Conservation (phyloP, 2,113 vertebrate species). For the Hemicordylus capensis region DNA sequence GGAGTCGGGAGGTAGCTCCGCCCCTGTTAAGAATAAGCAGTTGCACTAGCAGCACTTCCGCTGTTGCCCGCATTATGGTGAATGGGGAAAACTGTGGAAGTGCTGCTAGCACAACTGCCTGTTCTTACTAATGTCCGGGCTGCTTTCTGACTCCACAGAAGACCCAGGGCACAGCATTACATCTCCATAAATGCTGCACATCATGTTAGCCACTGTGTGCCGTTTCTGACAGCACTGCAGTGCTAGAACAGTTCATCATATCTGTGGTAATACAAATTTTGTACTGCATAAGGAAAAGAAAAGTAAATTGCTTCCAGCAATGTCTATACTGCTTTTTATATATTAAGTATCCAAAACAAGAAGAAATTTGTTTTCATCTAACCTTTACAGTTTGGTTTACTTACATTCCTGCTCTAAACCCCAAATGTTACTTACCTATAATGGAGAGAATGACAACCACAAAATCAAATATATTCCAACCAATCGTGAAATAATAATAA, state of each 20-base stretch:
- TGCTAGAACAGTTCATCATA: neutral
- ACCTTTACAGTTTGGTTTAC: neutral
- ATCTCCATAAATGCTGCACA: no score
- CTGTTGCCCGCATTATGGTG: no score
- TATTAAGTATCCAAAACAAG: neutral
- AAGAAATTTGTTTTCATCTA: neutral
- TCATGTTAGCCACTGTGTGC: no score
- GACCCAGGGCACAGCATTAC: no score
- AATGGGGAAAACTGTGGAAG: no score
- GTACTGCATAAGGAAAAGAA: neutral
- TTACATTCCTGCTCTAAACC: neutral
- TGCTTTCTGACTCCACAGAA: no score
- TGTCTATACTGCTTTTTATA: neutral
- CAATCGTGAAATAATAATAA: conserved; percentile 92
- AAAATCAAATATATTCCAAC: conserved; percentile 98
- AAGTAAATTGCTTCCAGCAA: neutral
- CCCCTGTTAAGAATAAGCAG: no score
- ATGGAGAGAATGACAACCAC: conserved; percentile 96
- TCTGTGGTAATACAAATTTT: neutral
- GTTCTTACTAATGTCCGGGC: no score
- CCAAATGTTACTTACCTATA: conserved; percentile 83
- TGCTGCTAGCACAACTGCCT: no score
- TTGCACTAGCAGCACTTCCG: no score
- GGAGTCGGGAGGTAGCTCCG: no score
- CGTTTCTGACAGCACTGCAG: neutral